phyloP scores from a whole-genome alignment of 2,113 vertebrate species.

The Microcebus griseorufus region DNA sequence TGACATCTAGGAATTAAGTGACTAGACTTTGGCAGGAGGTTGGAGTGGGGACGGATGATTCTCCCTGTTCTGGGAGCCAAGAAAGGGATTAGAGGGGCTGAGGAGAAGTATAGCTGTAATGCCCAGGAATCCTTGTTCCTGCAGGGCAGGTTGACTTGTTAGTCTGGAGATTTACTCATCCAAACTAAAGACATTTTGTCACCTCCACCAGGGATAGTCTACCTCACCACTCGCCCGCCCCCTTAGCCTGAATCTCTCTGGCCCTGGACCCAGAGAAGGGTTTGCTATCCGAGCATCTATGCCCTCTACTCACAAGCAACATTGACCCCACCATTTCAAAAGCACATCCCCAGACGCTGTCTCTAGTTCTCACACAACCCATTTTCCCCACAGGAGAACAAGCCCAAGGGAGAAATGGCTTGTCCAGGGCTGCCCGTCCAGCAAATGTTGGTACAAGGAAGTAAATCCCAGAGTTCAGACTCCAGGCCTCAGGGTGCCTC shows the following conservation, averaged over 20 bases:
- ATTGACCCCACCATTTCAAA: background rate
- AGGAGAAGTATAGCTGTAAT: background rate
- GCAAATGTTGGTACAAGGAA: background rate
- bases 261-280: background rate
- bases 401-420: background rate
- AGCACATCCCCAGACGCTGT: background rate
- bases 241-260: background rate
- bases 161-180: background rate
- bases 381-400: background rate
- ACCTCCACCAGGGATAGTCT: background rate
- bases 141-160: background rate
- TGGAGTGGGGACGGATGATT: background rate
- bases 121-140: background rate
- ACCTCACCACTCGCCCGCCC: background rate
- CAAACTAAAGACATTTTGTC: background rate
- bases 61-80: background rate
- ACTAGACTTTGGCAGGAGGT: background rate
- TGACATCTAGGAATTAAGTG: background rate
- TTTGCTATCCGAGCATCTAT: too few species aligned
- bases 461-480: background rate
- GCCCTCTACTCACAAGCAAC: background rate
- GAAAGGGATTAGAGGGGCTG: background rate
- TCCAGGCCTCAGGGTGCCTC: background rate
- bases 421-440: fast-evolving
- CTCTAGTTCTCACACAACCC: background rate